Evolutionary conservation across 1,140 invertebrate species (phyloP).

Genomic region (Probaryconus sp.): DNA sequence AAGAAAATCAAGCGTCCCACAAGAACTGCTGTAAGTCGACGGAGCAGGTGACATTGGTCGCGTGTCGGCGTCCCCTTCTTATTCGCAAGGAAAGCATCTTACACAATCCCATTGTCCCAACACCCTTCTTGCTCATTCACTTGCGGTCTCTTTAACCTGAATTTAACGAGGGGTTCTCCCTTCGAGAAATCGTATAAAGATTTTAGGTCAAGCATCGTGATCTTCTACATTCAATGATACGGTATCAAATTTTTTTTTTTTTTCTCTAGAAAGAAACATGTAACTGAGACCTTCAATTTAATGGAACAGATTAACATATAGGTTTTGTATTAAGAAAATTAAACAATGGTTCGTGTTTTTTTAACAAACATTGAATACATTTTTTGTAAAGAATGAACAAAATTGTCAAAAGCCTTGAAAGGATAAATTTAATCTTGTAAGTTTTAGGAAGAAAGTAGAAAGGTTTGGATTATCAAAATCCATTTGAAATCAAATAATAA

Average conservation of each 20-base stretch:
- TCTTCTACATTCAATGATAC: conserved; percentile 31
- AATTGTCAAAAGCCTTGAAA: too few relatives aligned
- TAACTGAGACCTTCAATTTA: too few relatives aligned
- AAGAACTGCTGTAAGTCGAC: conserved; percentile 64
- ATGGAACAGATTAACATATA: too few relatives aligned
- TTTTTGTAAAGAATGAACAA: too few relatives aligned
- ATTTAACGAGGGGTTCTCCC: conserved; percentile 51
- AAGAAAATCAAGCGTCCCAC: conserved; percentile 67
- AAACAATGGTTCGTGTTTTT: too few relatives aligned
- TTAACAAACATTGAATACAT: too few relatives aligned
- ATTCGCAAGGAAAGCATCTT: conserved; percentile 73
- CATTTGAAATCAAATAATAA: too few relatives aligned
- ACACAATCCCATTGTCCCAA: conserved; percentile 74
- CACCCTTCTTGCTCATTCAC: conserved; percentile 68
- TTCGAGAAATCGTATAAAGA: conserved; percentile 44
- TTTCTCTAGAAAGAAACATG: too few relatives aligned
- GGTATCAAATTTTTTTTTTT: conserved; percentile 17
- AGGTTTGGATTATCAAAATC: too few relatives aligned
- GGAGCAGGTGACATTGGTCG: conserved; percentile 77
- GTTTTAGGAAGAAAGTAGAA: too few relatives aligned
- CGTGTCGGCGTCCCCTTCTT: conserved; percentile 73
- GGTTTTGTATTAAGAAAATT: too few relatives aligned
- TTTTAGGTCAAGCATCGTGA: conserved; percentile 45
- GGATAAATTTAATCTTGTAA: too few relatives aligned
- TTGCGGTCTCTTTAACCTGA: conserved; percentile 69